These are phyloP conservation scores for Plecotus auritus DNA, from an alignment of 2,113 vertebrate genomes.

Conservation along the genomic window DNA sequence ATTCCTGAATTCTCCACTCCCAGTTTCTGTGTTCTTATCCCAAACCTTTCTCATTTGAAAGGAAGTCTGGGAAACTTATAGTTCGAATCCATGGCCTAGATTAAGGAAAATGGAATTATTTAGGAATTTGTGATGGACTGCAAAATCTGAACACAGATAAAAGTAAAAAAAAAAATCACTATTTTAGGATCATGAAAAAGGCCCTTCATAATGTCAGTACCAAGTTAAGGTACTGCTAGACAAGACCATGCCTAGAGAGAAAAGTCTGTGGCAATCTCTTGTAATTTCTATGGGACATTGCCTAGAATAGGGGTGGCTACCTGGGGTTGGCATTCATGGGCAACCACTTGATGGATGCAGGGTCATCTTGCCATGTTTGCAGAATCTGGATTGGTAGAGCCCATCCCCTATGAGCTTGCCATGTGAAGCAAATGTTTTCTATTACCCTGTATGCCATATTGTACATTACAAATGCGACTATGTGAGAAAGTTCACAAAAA, in stretches of 20 bases:
- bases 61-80: background rate
- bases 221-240: background rate
- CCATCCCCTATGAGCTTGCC: background rate
- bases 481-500: background rate
- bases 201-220: background rate
- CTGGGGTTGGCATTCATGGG: background rate
- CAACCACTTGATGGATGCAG: background rate
- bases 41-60: background rate
- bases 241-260: background rate
- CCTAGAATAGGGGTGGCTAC: background rate
- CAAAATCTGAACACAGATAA: background rate
- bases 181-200: background rate
- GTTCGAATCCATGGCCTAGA: background rate
- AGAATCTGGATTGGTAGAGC: background rate
- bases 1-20: background rate
- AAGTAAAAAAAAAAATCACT: background rate
- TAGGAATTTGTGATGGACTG: background rate
- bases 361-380: background rate
- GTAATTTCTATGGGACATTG: background rate
- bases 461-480: background rate
- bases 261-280: background rate
- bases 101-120: background rate
- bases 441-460: background rate
- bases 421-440: background rate
- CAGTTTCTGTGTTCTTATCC: background rate